Evolutionary conservation across 1,140 invertebrate genomes (phyloP).

Genomic region (Akabosia matsudoensis): DNA sequence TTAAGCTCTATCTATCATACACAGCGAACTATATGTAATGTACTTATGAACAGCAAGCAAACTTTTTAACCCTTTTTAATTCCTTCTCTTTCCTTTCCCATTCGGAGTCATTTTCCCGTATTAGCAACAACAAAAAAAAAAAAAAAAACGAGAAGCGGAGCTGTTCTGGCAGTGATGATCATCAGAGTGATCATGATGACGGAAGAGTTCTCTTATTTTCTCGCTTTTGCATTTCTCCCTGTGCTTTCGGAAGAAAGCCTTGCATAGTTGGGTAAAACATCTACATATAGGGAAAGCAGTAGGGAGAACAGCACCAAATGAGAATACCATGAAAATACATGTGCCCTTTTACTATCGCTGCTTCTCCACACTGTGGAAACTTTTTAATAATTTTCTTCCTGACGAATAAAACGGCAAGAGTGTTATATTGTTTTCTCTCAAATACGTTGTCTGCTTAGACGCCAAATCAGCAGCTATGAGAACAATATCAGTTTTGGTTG

Average conservation of each 20-base stretch:
- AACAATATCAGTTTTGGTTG: no score
- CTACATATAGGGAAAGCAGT: neutral
- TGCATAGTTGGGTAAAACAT: neutral
- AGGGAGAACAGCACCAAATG: neutral
- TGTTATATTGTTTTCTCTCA: neutral
- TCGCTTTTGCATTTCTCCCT: no score
- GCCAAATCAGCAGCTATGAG: neutral
- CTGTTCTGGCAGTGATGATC: neutral
- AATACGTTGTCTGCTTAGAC: neutral
- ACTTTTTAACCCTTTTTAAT: constrained; percentile 14
- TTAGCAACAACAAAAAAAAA: no score
- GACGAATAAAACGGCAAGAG: neutral
- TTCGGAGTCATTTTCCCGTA: constrained; percentile 20
- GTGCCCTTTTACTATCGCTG: neutral
- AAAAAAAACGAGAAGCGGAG: neutral
- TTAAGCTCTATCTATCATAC: no score
- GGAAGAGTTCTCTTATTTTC: neutral
- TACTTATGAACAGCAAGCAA: neutral
- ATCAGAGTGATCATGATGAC: neutral
- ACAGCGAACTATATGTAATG: neutral
- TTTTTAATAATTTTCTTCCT: constrained; percentile 22
- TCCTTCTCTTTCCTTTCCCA: constrained; percentile 3
- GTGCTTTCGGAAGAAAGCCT: neutral
- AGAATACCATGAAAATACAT: neutral
- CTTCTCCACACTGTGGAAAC: neutral